Evolutionary conservation across 2,888 invertebrate species (phyloP), one percentile per base, ranked within the genome.

Genomic region (Drosophila koepferae): DNA sequence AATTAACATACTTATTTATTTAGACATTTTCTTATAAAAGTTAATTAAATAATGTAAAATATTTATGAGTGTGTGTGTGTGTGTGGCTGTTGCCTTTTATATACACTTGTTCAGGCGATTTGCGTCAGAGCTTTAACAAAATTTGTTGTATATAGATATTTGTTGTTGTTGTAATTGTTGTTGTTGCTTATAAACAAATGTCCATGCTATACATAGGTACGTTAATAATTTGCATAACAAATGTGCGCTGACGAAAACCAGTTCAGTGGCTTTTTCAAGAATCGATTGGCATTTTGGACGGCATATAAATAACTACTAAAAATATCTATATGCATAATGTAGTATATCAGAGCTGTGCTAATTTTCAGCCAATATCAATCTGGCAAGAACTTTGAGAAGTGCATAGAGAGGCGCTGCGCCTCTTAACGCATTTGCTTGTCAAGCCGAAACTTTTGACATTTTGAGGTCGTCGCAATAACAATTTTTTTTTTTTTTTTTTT

Each of bases 201-300:
- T 67, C 68, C 64, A 70, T 68, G 70, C 71, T 70, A 61, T 64
- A 58, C 58, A 67, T 51, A 67, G 66, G 59, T 56, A 67, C 64
- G 68, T 28, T 77, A 68, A 77, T 77, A 71, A 80, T 80, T 80
- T 80, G 69, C 75, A 78, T 79, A 80, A 74, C 74, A 74, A 80
- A 80, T 80, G 63, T 69, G 63, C 62, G 77, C 74, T 71, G 77
- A 59, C 41, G 53, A 67, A 76, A 85, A 85, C 85, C 83, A 77
- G 85, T 85, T 83, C 72, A 78, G 81, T 80, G 74, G 61, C 66
- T 66, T 74, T 80, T 78, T 67, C 54, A 64, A 81, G 76, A 81
- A 79, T 80, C 70, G 71, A 80, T 69, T 72, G 74, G 80, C 69
- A 74, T 76, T 80, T 76, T 40, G 61, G 44, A 38, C 60, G 69